These are phyloP conservation scores for Thamnophis sirtalis DNA, from an alignment of 2,113 vertebrate genomes.

Conservation along the genomic window DNA sequence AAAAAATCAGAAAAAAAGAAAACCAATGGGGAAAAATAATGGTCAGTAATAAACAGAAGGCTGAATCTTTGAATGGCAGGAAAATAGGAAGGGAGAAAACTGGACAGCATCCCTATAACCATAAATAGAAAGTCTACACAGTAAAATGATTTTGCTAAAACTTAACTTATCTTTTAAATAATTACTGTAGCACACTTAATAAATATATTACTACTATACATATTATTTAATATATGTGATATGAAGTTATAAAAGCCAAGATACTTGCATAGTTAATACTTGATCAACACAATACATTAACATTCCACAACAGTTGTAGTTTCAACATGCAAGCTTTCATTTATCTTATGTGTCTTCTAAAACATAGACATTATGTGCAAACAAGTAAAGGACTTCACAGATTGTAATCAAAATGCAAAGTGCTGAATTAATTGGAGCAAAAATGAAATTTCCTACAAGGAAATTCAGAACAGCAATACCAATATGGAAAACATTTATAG, in stretches of 20 bases:
- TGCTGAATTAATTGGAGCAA: background rate
- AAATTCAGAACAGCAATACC: background rate
- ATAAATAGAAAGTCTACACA: background rate
- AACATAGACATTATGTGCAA: background rate
- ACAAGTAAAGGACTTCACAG: background rate
- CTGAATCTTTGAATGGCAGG: background rate
- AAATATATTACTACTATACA: background rate
- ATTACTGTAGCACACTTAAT: background rate
- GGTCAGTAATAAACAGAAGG: background rate
- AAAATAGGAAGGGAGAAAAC: background rate
- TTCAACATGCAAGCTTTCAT: background rate
- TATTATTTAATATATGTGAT: too few relatives aligned
- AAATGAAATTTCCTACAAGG: background rate
- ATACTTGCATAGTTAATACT: background rate
- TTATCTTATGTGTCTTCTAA: background rate
- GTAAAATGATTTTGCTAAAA: background rate
- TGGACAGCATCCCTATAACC: background rate
- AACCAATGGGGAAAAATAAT: background rate
- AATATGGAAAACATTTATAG: background rate
- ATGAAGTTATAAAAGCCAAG: too few relatives aligned
- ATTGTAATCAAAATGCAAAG: background rate
- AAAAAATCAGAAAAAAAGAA: background rate
- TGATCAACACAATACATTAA: background rate
- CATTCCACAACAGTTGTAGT: background rate
- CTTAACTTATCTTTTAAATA: background rate